Base-by-base conservation (phyloP, 2,113 vertebrate genomes). In the Sceloporus undulatus region DNA sequence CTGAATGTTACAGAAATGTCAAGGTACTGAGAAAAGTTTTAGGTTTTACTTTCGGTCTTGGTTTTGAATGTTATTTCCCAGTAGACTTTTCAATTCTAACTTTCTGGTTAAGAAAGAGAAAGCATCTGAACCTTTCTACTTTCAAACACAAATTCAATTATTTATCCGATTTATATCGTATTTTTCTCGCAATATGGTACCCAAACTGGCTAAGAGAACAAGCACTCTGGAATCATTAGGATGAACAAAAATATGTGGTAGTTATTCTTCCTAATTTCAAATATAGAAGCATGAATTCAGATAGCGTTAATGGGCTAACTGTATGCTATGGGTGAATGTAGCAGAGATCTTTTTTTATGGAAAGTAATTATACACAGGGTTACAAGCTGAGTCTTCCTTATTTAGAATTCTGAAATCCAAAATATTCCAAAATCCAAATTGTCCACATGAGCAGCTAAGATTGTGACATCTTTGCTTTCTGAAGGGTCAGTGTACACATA, bases 1-100 rank as follows among this genome's bases (percentile, higher is more conserved):
- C 89, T 90, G 93, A 94, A 93, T 86, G 91, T 73, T 93, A 71
- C 83, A 86, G 73, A 92, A 95, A 90, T 89, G 92, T 88, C 89
- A 38, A 92, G 89, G 82, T 5, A 54, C 9, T 34, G 70, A 65
- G 9, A 10, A 76, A 87, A 92, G 83, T 93, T 95, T 86, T 9
- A 0, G 68, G 85, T 73, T 88, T 89, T 75, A 89, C 88, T 86
- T 87, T 89, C 71, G 90, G 85, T 4, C 70, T 90, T 48, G 84
- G 71, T 65, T 88, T 83, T 85, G 91, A 86, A 74, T 82, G 62
- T 92, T 78, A 19, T 90, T 90, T 92, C 92, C 84, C n/a, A 77
- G 84, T 77, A 88, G 88, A 29, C 13, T 77, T 89, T 81, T 5
- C 65, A 73, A 77, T 76, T 93, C 89, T 88, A 82, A 8, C 75